Conservation (phyloP, 2,888 invertebrate species). For the Agrochola lota region DNA sequence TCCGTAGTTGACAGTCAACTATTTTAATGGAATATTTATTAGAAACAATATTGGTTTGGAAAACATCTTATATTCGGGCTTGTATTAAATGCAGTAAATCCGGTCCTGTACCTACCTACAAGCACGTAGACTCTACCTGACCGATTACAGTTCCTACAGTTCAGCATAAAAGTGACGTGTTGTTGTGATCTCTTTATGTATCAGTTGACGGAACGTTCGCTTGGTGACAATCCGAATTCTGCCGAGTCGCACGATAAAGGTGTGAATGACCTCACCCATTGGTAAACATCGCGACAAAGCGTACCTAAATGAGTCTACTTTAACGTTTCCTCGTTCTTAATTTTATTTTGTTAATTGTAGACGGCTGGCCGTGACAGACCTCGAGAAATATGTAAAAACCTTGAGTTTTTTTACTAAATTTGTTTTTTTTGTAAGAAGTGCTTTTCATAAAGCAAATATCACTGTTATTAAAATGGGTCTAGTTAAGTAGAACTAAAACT, state of each 20-base stretch:
- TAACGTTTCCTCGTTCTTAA: constrained; percentile 57
- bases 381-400: constrained; percentile 8
- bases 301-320: constrained; percentile 71
- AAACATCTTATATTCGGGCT: constrained; percentile 11
- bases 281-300: constrained; percentile 76
- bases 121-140: constrained; percentile 39
- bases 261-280: constrained; percentile 82
- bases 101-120: not conserved
- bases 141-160: constrained; percentile 61
- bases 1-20: not conserved
- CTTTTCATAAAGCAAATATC: not conserved
- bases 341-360: constrained; percentile 56
- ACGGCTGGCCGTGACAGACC: constrained; percentile 24
- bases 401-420: not conserved
- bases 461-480: not conserved
- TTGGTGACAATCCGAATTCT: constrained; percentile 71
- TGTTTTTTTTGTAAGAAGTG: not conserved
- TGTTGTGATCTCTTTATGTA: constrained; percentile 62
- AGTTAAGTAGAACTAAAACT: too few species aligned
- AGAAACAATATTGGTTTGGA: constrained; percentile 17
- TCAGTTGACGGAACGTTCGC: constrained; percentile 53
- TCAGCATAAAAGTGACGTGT: constrained; percentile 38
- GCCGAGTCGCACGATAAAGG: constrained; percentile 79
- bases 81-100: constrained; percentile 12
- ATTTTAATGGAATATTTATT: constrained; percentile 4